Percentiles rank a stretch among this genome's conserved stretches.
phyloP scores from a whole-genome alignment of 2,113 vertebrate species.

The Gobio gobio region DNA sequence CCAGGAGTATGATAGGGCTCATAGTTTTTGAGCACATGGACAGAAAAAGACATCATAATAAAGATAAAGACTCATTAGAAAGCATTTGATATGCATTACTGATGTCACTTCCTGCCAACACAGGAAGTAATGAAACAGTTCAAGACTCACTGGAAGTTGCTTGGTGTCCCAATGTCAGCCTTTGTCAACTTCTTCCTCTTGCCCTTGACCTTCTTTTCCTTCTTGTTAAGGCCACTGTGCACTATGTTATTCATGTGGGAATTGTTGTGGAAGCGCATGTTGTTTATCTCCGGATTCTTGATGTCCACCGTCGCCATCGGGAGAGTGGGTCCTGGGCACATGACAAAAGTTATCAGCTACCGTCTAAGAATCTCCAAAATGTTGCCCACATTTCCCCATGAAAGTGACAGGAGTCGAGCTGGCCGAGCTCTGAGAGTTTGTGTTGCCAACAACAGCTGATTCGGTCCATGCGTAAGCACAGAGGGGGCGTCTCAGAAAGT shows the following conservation, averaged over 20 bases:
- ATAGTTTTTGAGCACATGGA: neutral
- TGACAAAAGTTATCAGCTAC: conserved; percentile 16
- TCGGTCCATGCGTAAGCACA: conserved; percentile 45
- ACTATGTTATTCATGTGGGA: conserved; percentile 92
- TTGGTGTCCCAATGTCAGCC: conserved; percentile 96
- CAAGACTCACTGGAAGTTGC: conserved; percentile 94
- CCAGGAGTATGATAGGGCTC: too few species aligned
- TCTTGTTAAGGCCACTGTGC: conserved; percentile 88
- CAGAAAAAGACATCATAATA: neutral
- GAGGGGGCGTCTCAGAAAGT: conserved; percentile 51
- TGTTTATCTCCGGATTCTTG: conserved; percentile 98
- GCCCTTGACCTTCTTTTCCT: conserved; percentile 93
- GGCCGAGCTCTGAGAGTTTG: conserved; percentile 36
- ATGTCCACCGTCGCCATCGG: conserved; percentile 98
- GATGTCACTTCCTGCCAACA: conserved; percentile 8
- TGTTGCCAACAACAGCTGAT: conserved; percentile 48
- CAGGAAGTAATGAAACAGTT: neutral
- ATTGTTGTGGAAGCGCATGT: conserved; percentile 86
- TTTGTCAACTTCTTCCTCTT: conserved; percentile 98
- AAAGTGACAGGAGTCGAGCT: conserved; percentile 5
- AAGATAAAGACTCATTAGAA: neutral
- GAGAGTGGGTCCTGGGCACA: conserved; percentile 85
- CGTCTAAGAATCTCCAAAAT: neutral
- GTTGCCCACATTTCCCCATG: conserved; percentile 25
- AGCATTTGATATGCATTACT: neutral